Evolutionary conservation across 2,113 vertebrate genomes (phyloP).

Genomic region (Prochilodus magdalenae): DNA sequence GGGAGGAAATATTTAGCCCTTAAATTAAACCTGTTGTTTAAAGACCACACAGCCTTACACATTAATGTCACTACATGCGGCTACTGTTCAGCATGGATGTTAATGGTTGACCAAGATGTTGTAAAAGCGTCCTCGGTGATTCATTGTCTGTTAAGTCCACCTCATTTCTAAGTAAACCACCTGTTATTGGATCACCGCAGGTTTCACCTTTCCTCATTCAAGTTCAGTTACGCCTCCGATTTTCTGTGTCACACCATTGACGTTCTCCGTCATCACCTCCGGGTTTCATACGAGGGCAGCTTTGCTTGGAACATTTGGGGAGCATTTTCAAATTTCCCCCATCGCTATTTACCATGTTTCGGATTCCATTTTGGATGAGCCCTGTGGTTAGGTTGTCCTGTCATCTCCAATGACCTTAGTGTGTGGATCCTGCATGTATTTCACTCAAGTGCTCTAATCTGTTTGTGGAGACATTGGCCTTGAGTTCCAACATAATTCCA

Average conservation of each 20-base stretch:
- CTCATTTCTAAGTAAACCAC: too few species aligned
- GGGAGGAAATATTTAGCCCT: too few species aligned
- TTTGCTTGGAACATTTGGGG: constrained; percentile 31
- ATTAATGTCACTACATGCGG: too few species aligned
- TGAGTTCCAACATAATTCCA: not conserved
- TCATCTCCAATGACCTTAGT: not conserved
- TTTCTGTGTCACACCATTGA: too few species aligned
- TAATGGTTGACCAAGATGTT: not conserved
- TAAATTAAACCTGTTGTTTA: too few species aligned
- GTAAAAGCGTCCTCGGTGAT: too few species aligned
- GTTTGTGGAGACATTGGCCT: not conserved
- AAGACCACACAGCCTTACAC: not conserved
- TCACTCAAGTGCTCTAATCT: not conserved
- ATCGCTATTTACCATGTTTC: not conserved
- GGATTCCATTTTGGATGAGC: constrained; percentile 5
- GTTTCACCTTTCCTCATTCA: not conserved
- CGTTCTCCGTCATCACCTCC: not conserved
- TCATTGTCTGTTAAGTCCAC: too few species aligned
- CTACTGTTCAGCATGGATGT: not conserved
- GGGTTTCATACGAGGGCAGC: not conserved
- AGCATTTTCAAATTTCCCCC: constrained; percentile 51
- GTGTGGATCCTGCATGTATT: not conserved
- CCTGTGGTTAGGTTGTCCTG: not conserved
- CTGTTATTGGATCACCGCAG: not conserved
- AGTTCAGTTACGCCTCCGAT: too few species aligned